phyloP scores from a whole-genome alignment of 2,113 vertebrate genomes.

The Cyrtonyx montezumae region DNA sequence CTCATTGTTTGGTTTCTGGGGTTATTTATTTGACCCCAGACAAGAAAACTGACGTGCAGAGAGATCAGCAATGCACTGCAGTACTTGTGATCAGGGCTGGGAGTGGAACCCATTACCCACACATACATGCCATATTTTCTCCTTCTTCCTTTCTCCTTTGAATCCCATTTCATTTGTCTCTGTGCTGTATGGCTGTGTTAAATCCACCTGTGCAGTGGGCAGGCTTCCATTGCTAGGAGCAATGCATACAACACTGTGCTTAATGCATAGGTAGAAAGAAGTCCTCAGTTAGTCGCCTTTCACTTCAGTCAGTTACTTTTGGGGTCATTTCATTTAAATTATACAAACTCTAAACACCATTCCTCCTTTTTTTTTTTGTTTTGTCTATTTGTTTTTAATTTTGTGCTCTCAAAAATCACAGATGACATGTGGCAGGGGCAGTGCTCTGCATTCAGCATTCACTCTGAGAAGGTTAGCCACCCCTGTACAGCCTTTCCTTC shows the following conservation, averaged over 20 bases:
- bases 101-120: background rate
- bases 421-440: background rate
- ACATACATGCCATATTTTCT: background rate
- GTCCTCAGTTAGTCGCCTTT: background rate
- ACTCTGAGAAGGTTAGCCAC: background rate
- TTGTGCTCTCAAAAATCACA: background rate
- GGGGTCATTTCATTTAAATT: background rate
- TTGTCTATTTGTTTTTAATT: background rate
- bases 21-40: background rate
- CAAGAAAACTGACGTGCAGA: background rate
- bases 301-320: background rate
- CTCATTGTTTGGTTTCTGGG: background rate
- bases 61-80: background rate
- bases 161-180: background rate
- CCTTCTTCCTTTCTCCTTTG: background rate
- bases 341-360: background rate
- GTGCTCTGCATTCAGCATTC: accelerated
- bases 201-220: background rate
- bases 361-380: background rate
- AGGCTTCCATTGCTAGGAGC: background rate
- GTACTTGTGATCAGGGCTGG: background rate
- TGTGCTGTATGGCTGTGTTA: background rate
- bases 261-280: background rate
- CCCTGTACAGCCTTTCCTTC: background rate
- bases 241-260: background rate